Evolutionary conservation across 2,797 vertebrate species (phyloP), one percentile per base, ranked within the genome.

Genomic region (Huso huso): DNA sequence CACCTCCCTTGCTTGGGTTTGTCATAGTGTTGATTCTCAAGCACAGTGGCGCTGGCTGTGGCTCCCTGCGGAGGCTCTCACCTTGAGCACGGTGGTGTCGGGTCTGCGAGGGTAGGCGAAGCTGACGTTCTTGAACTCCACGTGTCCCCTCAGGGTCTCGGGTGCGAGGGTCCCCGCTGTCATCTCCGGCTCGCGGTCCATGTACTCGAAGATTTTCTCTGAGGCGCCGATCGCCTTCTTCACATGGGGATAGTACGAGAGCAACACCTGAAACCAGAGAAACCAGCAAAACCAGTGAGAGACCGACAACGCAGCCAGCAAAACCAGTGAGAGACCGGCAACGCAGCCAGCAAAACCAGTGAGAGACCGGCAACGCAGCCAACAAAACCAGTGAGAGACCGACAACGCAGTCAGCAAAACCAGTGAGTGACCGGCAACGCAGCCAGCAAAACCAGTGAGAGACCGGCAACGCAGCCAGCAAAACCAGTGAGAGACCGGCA

Each of bases 151-250:
- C 0, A 93, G 73, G 6, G 67, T 58, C 13, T 63, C 0, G 0
- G 93, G 85, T 0, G 75, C 75, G 74, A 93, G 65, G 0, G 63
- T 76, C 10, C 93, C 94, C 0, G 79, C 70, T 4, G 88, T 80
- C 49, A 79, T 53, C 6, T 75, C 48, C 23, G 94, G 91, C 58
- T 71, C 78, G 23, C 90, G 81, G 75, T 95, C 92, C 75, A 97
- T 72, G 73, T 93, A 94, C 65, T 96, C 89, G 69, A 96, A 95
- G 69, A 95, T 90, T 78, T 94, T 93, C 77, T 93, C 82, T 0
- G 94, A 95, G 10, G 83, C 94, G 83, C 94, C 95, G 0, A 96
- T 73, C 0, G 93, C 94, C 76, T 92, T 95, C 74, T 80, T 88
- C 61, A 97, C 82, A 2, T 57, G 75, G 1, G 94, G 92, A 60